Base-by-base conservation (phyloP, 2,888 invertebrate species). In the Folsomia candida region DNA sequence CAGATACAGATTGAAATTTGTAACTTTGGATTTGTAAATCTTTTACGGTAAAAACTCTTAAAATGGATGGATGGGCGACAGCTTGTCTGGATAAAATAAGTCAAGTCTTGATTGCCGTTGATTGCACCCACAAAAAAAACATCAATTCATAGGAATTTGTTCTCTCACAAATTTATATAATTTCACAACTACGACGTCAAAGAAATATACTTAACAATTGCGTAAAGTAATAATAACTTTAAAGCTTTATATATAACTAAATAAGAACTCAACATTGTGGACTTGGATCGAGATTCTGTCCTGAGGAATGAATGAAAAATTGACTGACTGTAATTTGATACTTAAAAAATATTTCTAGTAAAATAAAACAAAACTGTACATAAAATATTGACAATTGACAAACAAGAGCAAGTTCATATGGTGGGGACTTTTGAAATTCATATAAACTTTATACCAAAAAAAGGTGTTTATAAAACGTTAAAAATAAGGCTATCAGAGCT, bases 41-140 rank as follows among this genome's bases (percentile, higher is more conserved):
- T n/a, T n/a, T n/a, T n/a, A n/a, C n/a, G n/a, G 37, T 37, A 37
- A 9, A 37, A 37, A 37, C 37, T 37, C 4, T 54, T 20, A 22
- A 54, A 54, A 60, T 61, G 61, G 61, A 61, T 61, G 61, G 61
- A 61, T 61, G 61, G 61, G 61, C 61, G n/a, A 2, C n/a, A 25
- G 24, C 37, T 37, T 37, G 4, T 59, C 57, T 57, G 57, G 57
- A 20, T n/a, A 20, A 20, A n/a, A 9, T 20, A 57, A 57, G n/a
- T 9, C 4, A 57, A 59, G 14, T 59, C 26, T 59, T 6, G 26
- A 59, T 25, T 59, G 59, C n/a, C 20, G 25, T 25, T 59, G 25
- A 59, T 25, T 25, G n/a, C n/a, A 22, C n/a, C n/a, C n/a, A n/a
- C n/a, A 37, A 37, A 9, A 37, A 37, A 37, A 37, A 37, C 37